A percentile compares a stretch with the other conserved stretches of the same genome.
Conservation (phyloP, 2,797 vertebrate species). For the Aeoliscus strigatus region DNA sequence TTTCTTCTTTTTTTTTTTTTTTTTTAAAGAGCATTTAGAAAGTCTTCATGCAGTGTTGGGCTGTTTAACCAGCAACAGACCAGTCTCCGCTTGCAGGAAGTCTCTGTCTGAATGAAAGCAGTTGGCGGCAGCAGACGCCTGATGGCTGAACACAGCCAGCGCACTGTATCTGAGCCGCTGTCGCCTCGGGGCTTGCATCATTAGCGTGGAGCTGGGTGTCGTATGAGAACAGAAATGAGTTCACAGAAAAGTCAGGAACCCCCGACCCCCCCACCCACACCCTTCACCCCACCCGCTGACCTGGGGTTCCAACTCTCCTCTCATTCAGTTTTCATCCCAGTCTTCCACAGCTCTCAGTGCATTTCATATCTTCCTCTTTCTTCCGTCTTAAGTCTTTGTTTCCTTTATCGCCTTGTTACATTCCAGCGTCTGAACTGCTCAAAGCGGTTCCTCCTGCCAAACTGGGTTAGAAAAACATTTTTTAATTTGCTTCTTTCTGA, state of each 20-base stretch:
- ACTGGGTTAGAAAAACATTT: conserved; percentile 7
- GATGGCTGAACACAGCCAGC: conserved; percentile 41
- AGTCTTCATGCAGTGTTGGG: no score
- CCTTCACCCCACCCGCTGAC: conserved; percentile 28
- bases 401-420: conserved; percentile 11
- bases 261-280: conserved; percentile 8
- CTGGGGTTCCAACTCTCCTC: conserved; percentile 11
- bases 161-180: conserved; percentile 32
- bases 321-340: conserved; percentile 18
- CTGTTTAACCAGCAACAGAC: no score
- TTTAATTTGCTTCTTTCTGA: conserved; percentile 4
- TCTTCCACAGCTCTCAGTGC: conserved; percentile 2
- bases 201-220: conserved; percentile 50
- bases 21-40: no score
- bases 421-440: conserved; percentile 1
- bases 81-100: conserved; percentile 29
- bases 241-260: conserved; percentile 62
- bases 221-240: conserved; percentile 63
- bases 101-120: conserved; percentile 57
- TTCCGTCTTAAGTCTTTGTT: conserved; percentile 9
- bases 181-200: conserved; percentile 60
- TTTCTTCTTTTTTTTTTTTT: no score
- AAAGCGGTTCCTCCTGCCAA: conserved; percentile 9
- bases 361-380: conserved; percentile 19
- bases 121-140: conserved; percentile 55